Percentiles rank a stretch among this genome's conserved stretches.
These are phyloP conservation scores for Heliothis peltigera DNA, from an alignment of 2,888 invertebrate species.

Conservation along the genomic window DNA sequence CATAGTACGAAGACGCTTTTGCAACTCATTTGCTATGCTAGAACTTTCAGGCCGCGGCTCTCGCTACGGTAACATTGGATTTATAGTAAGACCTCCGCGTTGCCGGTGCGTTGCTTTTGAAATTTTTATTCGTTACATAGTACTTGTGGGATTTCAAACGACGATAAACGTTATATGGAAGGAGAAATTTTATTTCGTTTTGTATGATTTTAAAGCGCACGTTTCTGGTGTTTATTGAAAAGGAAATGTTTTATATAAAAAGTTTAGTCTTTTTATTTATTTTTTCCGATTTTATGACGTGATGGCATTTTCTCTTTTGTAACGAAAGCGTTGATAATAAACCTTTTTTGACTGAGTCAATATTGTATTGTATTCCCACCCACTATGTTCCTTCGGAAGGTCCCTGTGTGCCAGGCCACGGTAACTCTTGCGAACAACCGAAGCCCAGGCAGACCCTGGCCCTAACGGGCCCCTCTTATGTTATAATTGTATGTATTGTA, in stretches of 20 bases:
- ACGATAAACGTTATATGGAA: slow-evolving; percentile 59
- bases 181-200: slow-evolving; percentile 31
- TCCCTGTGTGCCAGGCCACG: no score
- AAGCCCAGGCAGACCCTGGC: no score
- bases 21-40: slow-evolving; percentile 63
- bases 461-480: no score
- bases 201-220: slow-evolving; percentile 12
- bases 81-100: slow-evolving; percentile 57
- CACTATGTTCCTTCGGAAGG: no score
- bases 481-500: no score
- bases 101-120: slow-evolving; percentile 46
- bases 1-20: slow-evolving; percentile 40
- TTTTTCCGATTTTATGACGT: not conserved
- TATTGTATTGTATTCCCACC: no score
- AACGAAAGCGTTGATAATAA: no score
- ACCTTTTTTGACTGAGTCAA: no score
- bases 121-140: slow-evolving; percentile 66
- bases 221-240: slow-evolving; percentile 2
- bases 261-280: not conserved
- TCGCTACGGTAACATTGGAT: slow-evolving; percentile 38
- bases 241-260: slow-evolving; percentile 11
- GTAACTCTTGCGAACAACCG: no score
- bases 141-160: slow-evolving; percentile 58
- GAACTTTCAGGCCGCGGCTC: slow-evolving; percentile 47
- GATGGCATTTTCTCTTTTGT: not conserved